Conservation (phyloP, 2,113 vertebrate genomes). For the Cyprinodon brontotheroides region DNA sequence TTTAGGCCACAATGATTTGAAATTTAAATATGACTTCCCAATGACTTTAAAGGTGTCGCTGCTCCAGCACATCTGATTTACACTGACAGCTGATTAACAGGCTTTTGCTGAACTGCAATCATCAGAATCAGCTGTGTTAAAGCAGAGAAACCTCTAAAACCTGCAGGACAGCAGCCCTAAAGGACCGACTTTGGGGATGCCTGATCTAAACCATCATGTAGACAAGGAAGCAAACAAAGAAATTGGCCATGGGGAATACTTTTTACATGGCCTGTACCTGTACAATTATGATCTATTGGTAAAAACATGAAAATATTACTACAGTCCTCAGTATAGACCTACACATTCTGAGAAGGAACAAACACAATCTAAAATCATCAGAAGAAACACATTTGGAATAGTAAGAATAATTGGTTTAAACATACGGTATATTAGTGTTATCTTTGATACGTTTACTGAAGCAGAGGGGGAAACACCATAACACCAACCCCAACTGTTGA, state of each 20-base stretch:
- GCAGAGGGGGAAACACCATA: background rate
- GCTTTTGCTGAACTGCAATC: too few species aligned
- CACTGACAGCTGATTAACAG: too few species aligned
- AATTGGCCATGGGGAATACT: background rate
- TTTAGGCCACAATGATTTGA: too few species aligned
- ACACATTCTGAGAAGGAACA: background rate
- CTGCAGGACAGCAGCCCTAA: too few species aligned
- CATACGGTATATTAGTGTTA: background rate
- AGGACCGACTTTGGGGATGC: too few species aligned
- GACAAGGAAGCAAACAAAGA: background rate
- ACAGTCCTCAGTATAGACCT: background rate
- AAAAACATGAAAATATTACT: background rate
- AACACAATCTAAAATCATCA: background rate
- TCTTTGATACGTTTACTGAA: background rate
- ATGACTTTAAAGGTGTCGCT: too few species aligned
- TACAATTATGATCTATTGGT: background rate
- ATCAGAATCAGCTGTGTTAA: too few species aligned
- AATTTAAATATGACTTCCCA: too few species aligned
- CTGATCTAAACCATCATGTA: background rate
- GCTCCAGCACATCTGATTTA: too few species aligned
- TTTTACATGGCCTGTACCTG: too few species aligned
- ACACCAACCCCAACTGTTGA: constrained; percentile 2
- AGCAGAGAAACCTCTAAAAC: too few species aligned
- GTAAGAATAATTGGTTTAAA: background rate
- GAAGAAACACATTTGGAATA: background rate